phyloP scores from a whole-genome alignment of 2,113 vertebrate genomes.

The Neomonachus schauinslandi region DNA sequence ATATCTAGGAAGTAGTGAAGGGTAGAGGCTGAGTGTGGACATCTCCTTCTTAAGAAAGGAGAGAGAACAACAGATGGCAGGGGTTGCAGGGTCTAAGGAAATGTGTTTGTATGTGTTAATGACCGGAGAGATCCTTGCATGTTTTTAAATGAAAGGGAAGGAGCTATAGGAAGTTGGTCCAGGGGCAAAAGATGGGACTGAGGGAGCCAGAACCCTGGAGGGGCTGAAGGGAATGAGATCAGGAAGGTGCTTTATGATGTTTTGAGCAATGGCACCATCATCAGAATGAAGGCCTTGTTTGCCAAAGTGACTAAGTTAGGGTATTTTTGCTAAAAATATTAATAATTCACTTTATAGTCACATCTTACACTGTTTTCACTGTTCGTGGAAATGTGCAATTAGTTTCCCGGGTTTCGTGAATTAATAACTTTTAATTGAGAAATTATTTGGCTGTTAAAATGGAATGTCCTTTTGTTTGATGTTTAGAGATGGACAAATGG shows the following conservation, averaged over 20 bases:
- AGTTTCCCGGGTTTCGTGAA: background rate
- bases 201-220: background rate
- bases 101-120: background rate
- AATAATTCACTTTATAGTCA: background rate
- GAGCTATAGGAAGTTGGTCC: background rate
- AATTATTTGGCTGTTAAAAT: conserved; percentile 25
- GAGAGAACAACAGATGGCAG: background rate
- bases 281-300: background rate
- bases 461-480: background rate
- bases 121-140: background rate
- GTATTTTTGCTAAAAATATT: background rate
- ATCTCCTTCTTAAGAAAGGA: background rate
- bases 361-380: background rate
- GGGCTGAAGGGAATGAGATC: background rate
- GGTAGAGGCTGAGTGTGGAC: background rate
- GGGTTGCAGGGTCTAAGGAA: background rate
- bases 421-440: conserved; percentile 40
- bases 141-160: background rate
- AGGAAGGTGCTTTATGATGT: background rate
- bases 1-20: background rate
- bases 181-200: background rate
- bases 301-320: background rate
- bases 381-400: background rate
- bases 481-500: background rate
- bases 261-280: background rate